phyloP scores from a whole-genome alignment of 2,797 vertebrate species.

The Bufotes viridis region DNA sequence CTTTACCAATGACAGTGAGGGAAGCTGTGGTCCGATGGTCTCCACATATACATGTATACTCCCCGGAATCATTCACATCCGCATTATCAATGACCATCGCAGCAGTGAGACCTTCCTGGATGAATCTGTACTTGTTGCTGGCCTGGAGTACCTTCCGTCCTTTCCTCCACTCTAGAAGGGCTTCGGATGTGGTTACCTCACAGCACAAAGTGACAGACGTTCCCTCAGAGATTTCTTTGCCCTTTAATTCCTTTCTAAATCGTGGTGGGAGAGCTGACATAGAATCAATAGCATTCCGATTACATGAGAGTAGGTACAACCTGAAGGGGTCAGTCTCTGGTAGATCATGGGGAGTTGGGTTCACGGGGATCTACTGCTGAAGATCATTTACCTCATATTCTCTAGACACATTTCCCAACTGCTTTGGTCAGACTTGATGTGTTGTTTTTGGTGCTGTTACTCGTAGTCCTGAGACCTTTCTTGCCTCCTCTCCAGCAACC shows the following conservation, averaged over 20 bases:
- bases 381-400: not conserved
- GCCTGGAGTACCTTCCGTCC: slow-evolving; percentile 68
- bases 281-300: slow-evolving; percentile 31
- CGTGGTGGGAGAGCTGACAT: slow-evolving; percentile 76
- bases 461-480: no score
- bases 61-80: slow-evolving; percentile 76
- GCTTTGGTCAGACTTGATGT: not conserved
- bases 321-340: not conserved
- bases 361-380: not conserved
- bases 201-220: slow-evolving; percentile 63
- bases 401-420: not conserved
- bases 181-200: slow-evolving; percentile 66
- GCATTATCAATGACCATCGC: slow-evolving; percentile 78
- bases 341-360: not conserved
- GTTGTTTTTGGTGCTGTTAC: not conserved
- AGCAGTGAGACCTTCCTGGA: slow-evolving; percentile 66
- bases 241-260: slow-evolving; percentile 73
- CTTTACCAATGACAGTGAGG: slow-evolving; percentile 72
- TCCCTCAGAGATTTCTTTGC: slow-evolving; percentile 66
- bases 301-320: not conserved
- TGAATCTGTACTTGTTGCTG: slow-evolving; percentile 71
- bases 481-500: not conserved
- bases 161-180: slow-evolving; percentile 75
- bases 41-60: slow-evolving; percentile 84
- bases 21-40: slow-evolving; percentile 76